phyloP scores from a whole-genome alignment of 2,797 vertebrate genomes.

The Amblyraja radiata region DNA sequence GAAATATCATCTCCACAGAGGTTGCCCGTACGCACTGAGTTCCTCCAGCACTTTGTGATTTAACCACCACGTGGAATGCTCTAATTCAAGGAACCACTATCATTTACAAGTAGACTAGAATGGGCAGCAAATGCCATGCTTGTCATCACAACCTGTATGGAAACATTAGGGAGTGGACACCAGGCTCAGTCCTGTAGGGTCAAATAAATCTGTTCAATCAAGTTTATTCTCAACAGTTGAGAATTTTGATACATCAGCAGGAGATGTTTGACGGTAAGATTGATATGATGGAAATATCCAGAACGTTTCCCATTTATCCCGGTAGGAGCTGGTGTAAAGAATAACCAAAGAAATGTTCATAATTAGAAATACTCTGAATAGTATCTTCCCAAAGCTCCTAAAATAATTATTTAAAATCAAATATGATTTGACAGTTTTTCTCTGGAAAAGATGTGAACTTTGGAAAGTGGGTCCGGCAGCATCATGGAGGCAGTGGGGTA shows the following conservation, averaged over 20 bases:
- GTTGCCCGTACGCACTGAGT: too few relatives aligned
- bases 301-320: background rate
- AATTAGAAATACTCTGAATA: background rate
- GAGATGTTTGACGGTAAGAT: background rate
- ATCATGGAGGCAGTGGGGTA: too few relatives aligned
- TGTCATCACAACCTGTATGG: background rate
- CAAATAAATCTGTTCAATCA: background rate
- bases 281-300: background rate
- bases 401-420: slow-evolving; percentile 1
- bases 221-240: background rate
- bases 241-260: background rate
- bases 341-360: background rate
- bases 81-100: background rate
- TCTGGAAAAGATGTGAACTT: background rate
- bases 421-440: background rate
- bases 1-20: too few relatives aligned
- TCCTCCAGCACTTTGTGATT: too few relatives aligned
- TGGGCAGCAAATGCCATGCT: background rate
- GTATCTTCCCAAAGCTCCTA: background rate
- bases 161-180: background rate
- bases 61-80: background rate
- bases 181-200: background rate
- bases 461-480: too few relatives aligned
- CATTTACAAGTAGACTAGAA: background rate
- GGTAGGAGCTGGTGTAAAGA: background rate